Evolutionary conservation across 2,888 invertebrate genomes (phyloP).

Genomic region (Fragum fragum): DNA sequence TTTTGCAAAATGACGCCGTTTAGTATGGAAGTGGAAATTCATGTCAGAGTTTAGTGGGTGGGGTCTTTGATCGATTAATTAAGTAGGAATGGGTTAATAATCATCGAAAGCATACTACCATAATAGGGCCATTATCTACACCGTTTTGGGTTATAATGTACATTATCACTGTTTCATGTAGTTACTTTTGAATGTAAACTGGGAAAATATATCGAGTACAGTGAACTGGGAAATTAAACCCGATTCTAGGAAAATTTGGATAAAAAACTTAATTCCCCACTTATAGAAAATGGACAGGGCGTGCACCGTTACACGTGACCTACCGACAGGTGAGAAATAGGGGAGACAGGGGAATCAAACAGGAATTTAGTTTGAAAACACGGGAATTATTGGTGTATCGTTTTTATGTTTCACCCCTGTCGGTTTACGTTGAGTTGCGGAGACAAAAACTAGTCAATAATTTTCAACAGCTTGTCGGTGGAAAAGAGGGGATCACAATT

Average conservation of each 20-base stretch:
- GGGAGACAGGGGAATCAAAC: background rate
- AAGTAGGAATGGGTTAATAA: no score
- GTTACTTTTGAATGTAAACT: no score
- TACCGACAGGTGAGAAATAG: background rate
- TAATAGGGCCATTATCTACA: background rate
- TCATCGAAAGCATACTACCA: no score
- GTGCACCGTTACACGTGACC: background rate
- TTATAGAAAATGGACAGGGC: background rate
- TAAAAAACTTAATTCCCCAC: background rate
- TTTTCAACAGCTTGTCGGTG: conserved; percentile 27
- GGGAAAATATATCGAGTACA: no score
- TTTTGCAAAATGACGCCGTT: no score
- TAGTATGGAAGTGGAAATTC: no score
- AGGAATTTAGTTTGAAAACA: background rate
- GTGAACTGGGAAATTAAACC: no score
- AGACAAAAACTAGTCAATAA: conserved; percentile 27
- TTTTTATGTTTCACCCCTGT: conserved; percentile 20
- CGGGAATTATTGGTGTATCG: conserved; percentile 25
- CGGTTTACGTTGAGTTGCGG: conserved; percentile 8
- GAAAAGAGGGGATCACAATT: conserved; percentile 15
- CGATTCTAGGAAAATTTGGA: no score
- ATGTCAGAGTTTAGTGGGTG: no score
- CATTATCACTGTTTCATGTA: no score
- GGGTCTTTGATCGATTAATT: no score
- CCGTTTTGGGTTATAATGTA: background rate